phyloP scores from a whole-genome alignment of 2,797 vertebrate genomes.

The Pangasius mekongensis region DNA sequence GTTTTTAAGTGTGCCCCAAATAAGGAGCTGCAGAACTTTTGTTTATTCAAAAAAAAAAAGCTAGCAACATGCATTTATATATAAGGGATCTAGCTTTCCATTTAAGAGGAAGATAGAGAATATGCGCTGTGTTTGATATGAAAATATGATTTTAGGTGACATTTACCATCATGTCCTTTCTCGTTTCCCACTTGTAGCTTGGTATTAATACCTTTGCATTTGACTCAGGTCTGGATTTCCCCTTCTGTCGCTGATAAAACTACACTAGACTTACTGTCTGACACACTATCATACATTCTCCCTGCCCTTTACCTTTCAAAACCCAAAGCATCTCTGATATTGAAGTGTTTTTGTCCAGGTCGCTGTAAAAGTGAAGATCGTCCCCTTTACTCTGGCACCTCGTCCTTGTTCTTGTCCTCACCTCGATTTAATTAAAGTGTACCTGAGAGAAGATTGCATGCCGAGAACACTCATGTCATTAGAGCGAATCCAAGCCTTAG shows the following conservation, averaged over 20 bases:
- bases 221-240: slow-evolving; percentile 10
- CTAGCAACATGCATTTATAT: not conserved
- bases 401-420: slow-evolving; percentile 13
- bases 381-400: slow-evolving; percentile 1
- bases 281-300: not conserved
- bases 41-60: too few relatives aligned
- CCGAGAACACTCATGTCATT: slow-evolving; percentile 69
- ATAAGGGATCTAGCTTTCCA: not conserved
- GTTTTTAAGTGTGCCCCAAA: too few relatives aligned
- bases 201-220: slow-evolving; percentile 12
- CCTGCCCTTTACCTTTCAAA: slow-evolving; percentile 25
- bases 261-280: not conserved
- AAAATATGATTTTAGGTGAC: slow-evolving; percentile 22
- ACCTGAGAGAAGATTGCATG: slow-evolving; percentile 65
- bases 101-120: not conserved
- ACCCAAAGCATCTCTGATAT: not conserved
- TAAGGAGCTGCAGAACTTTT: too few relatives aligned
- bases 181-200: not conserved
- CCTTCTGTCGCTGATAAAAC: not conserved
- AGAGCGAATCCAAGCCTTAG: slow-evolving; percentile 52
- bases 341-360: slow-evolving; percentile 5
- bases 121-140: not conserved
- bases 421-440: slow-evolving; percentile 58
- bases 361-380: not conserved
- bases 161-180: slow-evolving; percentile 19